Evolutionary conservation across 2,888 invertebrate genomes (phyloP).

Genomic region (Nysson spinosus): DNA sequence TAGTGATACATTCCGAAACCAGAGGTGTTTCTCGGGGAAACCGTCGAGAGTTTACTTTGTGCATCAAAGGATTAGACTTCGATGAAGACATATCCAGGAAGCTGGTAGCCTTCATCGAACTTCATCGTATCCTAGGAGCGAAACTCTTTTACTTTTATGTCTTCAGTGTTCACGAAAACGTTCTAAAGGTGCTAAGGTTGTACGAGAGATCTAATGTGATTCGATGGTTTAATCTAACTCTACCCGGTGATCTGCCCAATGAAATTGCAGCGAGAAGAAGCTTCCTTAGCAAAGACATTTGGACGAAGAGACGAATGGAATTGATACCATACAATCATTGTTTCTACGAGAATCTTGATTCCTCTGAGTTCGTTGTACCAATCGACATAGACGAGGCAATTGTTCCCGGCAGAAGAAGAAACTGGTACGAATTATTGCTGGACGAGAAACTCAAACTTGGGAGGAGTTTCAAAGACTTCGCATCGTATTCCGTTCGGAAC

Average conservation of each 20-base stretch:
- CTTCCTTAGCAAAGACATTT: conserved; percentile 78
- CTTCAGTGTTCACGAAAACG: conserved; percentile 80
- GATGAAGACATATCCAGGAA: conserved; percentile 81
- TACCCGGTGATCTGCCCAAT: conserved; percentile 78
- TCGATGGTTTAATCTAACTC: conserved; percentile 67
- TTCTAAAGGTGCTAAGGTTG: conserved; percentile 79
- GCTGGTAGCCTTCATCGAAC: conserved; percentile 86
- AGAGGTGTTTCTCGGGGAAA: conserved; percentile 7
- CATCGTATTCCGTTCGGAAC: conserved; percentile 83
- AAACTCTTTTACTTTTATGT: conserved; percentile 83
- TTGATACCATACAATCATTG: conserved; percentile 88
- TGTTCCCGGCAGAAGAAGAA: conserved; percentile 81
- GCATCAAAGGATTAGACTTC: conserved; percentile 86
- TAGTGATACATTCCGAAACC: conserved; percentile 53
- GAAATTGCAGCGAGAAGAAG: conserved; percentile 71
- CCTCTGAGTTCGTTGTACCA: conserved; percentile 83
- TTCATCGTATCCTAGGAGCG: conserved; percentile 83
- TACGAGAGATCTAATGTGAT: conserved; percentile 78
- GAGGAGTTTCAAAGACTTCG: conserved; percentile 78
- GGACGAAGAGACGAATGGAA: conserved; percentile 86
- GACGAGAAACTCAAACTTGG: conserved; percentile 75
- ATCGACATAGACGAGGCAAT: conserved; percentile 87
- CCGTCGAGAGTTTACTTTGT: conserved; percentile 81
- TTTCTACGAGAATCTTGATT: conserved; percentile 84
- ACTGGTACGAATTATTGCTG: conserved; percentile 81